A percentile compares a stretch with the other conserved stretches of the same genome.
Evolutionary conservation across 2,888 invertebrate genomes (phyloP).

Genomic region (Drosophila austrosaltans): DNA sequence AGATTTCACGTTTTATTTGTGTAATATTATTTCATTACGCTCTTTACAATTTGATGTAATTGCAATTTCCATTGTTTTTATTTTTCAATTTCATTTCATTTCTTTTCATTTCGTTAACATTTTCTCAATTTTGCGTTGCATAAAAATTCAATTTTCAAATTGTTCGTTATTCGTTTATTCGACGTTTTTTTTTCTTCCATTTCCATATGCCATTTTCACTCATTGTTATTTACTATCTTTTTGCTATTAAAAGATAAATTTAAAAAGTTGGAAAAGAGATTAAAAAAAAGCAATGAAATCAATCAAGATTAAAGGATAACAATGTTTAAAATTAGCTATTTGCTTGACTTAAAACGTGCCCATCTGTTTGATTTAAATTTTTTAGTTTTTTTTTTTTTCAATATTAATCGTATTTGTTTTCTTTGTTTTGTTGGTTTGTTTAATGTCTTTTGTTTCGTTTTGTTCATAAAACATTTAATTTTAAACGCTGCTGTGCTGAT

Average conservation of each 20-base stretch:
- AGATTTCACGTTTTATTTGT: slow-evolving; percentile 11
- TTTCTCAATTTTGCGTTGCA: slow-evolving; percentile 6
- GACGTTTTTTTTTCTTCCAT: background rate
- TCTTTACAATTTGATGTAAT: slow-evolving; percentile 4
- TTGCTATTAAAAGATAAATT: slow-evolving; percentile 2
- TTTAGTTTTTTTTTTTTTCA: background rate
- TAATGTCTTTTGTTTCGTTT: background rate
- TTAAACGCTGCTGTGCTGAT: slow-evolving; percentile 10
- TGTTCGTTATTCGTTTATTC: background rate
- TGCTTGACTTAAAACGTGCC: slow-evolving; percentile 12
- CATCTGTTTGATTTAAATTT: slow-evolving; percentile 10
- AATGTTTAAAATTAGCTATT: slow-evolving; percentile 5
- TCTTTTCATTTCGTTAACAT: background rate
- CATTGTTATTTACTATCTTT: background rate
- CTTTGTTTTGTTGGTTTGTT: background rate
- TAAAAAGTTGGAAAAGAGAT: background rate
- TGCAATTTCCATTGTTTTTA: background rate
- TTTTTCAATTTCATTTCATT: background rate
- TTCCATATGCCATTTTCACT: background rate
- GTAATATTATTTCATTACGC: slow-evolving; percentile 1
- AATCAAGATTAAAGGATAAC: background rate
- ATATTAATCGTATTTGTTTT: background rate
- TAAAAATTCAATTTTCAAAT: slow-evolving; percentile 8
- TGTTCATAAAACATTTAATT: background rate
- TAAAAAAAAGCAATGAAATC: background rate